Evolutionary conservation across 1,140 invertebrate genomes (phyloP), one percentile per base, ranked within the genome.

Genomic region (Aphaenogaster floridana): DNA sequence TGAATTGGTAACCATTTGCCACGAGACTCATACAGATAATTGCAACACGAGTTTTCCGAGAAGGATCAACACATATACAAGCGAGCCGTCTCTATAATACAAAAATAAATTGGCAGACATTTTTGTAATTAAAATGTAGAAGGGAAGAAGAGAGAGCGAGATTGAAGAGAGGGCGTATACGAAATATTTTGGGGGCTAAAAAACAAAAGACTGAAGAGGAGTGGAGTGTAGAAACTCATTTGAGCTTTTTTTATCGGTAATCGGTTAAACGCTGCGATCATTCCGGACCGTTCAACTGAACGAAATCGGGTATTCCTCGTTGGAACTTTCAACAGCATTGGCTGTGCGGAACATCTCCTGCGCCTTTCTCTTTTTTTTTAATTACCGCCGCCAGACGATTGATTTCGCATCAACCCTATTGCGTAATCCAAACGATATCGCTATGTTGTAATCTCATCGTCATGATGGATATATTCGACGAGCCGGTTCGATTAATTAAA

Each of bases 241-340:
- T 88, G 17, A 50, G 61, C 68, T 86, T 88, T 91, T 77, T 86
- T 71, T 66, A 81, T 57, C 15, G 57, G 36, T 39, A 52, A 61
- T 78, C 89, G 59, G 57, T 90, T 90, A 90, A 91, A 90, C 28
- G 83, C 64, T 59, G 45, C 6, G 63, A 76, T 90, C 63, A 71
- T 90, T 88, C 50, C 50, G 42, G 54, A 52, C 34, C 86, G 69
- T 88, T 81, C 80, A 81, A 88, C 88, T 57, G 86, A 77, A 88
- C 39, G 34, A 54, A 80, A 90, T 90, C 76, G 86, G 45, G 48
- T 83, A 54, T 89, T 87, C 28, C 28, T 80, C 68, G 74, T 34
- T 71, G 59, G 39, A 90, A 90, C 13, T 88, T 90, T 81, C 50
- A 76, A n/a, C 39, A 63, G 57, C 39, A 36, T 52, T 13, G 45